phyloP scores from a whole-genome alignment of 1,140 invertebrate species.

The Megalopta genalis region DNA sequence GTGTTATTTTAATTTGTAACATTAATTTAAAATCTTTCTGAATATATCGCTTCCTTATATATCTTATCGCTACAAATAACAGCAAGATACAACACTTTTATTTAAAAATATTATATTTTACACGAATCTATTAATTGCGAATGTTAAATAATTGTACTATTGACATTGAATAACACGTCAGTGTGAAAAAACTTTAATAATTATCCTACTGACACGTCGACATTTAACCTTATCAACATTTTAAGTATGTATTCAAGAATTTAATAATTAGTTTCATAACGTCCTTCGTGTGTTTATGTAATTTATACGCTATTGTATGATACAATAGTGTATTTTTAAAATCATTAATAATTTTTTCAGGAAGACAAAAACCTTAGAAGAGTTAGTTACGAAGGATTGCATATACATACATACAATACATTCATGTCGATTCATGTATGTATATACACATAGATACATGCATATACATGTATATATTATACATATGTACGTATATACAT shows the following conservation, averaged over 20 bases:
- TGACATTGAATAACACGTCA: constrained; percentile 1
- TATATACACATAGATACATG: too few species aligned
- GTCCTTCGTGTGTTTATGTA: neutral
- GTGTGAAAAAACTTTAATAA: constrained; percentile 24
- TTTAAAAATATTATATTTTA: neutral
- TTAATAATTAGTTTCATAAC: neutral
- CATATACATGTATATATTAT: too few species aligned
- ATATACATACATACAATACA: constrained; percentile 2
- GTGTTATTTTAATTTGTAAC: neutral
- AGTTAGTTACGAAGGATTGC: constrained; percentile 6
- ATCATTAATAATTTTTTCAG: constrained; percentile 13
- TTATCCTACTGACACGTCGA: constrained; percentile 36
- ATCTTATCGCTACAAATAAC: neutral
- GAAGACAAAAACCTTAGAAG: constrained; percentile 1
- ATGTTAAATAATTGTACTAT: neutral
- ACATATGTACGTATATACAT: neutral
- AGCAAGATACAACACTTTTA: neutral
- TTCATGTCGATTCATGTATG: constrained; percentile 8
- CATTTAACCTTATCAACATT: constrained; percentile 13
- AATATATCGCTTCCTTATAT: neutral
- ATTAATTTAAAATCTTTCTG: neutral
- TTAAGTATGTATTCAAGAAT: constrained; percentile 5
- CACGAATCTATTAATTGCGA: neutral
- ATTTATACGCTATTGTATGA: constrained; percentile 3
- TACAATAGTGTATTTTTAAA: constrained; percentile 10